Evolutionary conservation across 1,140 invertebrate genomes (phyloP).

Genomic region (Hylaeus volcanicus): DNA sequence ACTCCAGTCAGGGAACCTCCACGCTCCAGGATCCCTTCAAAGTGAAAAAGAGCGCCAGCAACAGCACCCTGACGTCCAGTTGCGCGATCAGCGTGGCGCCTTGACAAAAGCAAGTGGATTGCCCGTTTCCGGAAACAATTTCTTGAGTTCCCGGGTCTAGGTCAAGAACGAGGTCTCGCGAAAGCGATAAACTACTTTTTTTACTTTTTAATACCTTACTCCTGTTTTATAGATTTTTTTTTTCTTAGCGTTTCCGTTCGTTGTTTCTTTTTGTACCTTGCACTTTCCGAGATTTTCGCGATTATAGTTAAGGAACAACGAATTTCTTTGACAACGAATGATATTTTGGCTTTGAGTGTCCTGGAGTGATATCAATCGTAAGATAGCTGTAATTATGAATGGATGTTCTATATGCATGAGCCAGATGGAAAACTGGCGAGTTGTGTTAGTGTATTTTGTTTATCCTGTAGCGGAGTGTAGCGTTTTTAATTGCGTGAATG

Average conservation of each 20-base stretch:
- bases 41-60: conserved; percentile 65
- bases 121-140: background rate
- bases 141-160: too few relatives aligned
- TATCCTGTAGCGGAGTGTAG: too few relatives aligned
- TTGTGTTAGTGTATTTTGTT: too few relatives aligned
- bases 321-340: background rate
- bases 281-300: too few relatives aligned
- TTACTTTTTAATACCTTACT: background rate
- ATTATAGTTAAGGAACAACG: too few relatives aligned
- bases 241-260: background rate
- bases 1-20: conserved; percentile 21
- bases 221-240: background rate
- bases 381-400: background rate
- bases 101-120: conserved; percentile 10
- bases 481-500: too few relatives aligned
- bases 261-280: background rate
- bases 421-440: too few relatives aligned
- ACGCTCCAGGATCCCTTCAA: conserved; percentile 63
- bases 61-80: conserved; percentile 68
- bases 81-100: conserved; percentile 53
- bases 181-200: background rate
- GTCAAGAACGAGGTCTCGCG: background rate
- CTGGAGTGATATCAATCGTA: background rate
- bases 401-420: too few relatives aligned
- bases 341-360: background rate